A percentile compares a stretch with the other conserved stretches of the same genome.
These are phyloP conservation scores for Melieria omissa DNA, from an alignment of 2,888 invertebrate genomes.

Conservation along the genomic window DNA sequence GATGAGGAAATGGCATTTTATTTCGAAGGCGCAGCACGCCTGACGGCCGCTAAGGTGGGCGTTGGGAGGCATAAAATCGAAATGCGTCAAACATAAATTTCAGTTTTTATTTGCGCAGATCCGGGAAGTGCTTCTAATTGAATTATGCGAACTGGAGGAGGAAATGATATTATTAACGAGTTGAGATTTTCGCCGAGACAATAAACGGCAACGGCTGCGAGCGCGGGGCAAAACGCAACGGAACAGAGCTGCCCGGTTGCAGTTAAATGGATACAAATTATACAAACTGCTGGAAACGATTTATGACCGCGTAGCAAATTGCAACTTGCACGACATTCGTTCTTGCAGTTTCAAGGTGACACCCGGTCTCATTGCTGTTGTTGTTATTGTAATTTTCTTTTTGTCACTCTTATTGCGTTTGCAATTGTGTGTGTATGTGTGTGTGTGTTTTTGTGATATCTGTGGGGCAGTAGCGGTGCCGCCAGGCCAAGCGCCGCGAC, in stretches of 20 bases:
- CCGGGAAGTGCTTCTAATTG: too few relatives aligned
- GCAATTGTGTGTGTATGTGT: background rate
- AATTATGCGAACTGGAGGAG: too few relatives aligned
- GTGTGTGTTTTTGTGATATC: background rate
- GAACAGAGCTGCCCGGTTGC: background rate
- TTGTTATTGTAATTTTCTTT: background rate
- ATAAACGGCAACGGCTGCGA: too few relatives aligned
- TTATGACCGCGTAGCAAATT: conserved; percentile 19
- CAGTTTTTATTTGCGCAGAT: too few relatives aligned
- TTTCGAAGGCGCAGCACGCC: too few relatives aligned
- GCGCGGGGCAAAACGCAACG: too few relatives aligned
- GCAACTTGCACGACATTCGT: conserved; percentile 24
- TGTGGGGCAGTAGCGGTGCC: conserved; percentile 9
- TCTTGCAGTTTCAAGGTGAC: conserved; percentile 33
- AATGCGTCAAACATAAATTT: too few relatives aligned
- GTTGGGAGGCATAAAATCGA: too few relatives aligned
- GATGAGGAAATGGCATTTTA: too few relatives aligned
- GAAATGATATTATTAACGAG: too few relatives aligned
- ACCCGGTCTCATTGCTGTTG: background rate
- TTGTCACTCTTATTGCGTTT: background rate
- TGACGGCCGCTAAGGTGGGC: too few relatives aligned
- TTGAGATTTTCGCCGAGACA: too few relatives aligned
- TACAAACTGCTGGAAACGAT: conserved; percentile 17
- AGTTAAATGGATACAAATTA: conserved; percentile 22
- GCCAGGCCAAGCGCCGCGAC: background rate